A percentile compares a stretch with the other conserved stretches of the same genome.
These are phyloP conservation scores for Watsonalla binaria DNA, from an alignment of 2,888 invertebrate genomes.

Conservation along the genomic window DNA sequence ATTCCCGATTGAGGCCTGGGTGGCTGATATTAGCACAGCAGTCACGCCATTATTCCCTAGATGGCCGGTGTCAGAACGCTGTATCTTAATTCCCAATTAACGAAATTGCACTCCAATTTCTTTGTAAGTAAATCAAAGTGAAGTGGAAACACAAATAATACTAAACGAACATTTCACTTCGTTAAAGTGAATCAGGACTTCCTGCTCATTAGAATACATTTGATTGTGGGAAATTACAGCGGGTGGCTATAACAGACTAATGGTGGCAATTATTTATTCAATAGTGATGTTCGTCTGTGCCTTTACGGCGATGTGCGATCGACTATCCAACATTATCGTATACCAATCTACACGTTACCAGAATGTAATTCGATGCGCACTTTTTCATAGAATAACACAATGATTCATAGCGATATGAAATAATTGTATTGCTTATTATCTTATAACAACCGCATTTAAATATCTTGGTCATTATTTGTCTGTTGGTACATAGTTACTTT, in stretches of 20 bases:
- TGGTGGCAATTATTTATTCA: constrained; percentile 43
- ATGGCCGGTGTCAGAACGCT: no score
- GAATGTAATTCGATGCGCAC: neutral
- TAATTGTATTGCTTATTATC: no score
- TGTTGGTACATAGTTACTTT: no score
- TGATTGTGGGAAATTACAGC: constrained; percentile 47
- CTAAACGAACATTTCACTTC: neutral
- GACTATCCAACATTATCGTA: constrained; percentile 5
- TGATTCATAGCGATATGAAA: neutral
- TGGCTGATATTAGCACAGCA: no score
- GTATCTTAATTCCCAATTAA: no score
- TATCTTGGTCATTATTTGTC: no score
- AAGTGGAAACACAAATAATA: no score
- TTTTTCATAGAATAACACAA: neutral
- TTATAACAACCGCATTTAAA: no score
- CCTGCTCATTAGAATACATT: constrained; percentile 49
- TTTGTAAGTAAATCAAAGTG: no score
- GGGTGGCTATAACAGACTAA: constrained; percentile 42
- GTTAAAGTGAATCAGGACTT: constrained; percentile 4
- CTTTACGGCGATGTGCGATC: constrained; percentile 21
- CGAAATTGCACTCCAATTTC: no score
- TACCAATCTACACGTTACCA: neutral
- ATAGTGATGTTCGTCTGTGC: constrained; percentile 36
- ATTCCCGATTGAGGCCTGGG: no score
- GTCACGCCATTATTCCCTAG: no score